These are phyloP conservation scores for Cinclus cinclus DNA, from an alignment of 2,113 vertebrate genomes.

Conservation along the genomic window DNA sequence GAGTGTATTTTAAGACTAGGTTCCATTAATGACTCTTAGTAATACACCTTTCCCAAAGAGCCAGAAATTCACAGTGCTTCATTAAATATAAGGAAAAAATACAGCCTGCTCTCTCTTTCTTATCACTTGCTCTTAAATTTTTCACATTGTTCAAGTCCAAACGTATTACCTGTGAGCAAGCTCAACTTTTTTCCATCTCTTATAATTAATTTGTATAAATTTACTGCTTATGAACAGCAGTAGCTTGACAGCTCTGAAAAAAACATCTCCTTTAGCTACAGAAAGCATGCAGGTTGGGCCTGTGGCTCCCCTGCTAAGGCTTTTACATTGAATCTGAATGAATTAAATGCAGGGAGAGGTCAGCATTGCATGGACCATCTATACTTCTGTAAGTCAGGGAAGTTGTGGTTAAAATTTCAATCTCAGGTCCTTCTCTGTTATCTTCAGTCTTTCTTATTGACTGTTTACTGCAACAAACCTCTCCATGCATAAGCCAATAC, in stretches of 20 bases:
- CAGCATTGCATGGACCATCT: not conserved
- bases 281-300: not conserved
- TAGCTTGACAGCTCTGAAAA: constrained; percentile 31
- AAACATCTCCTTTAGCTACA: not conserved
- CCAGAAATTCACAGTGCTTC: constrained; percentile 45
- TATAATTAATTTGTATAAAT: constrained; percentile 52
- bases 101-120: not conserved
- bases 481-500: not conserved
- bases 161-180: constrained; percentile 31
- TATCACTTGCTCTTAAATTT: constrained; percentile 39
- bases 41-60: constrained; percentile 58
- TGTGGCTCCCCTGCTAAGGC: not conserved
- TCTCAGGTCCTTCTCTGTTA: not conserved
- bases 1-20: constrained; percentile 46
- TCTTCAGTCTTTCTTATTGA: not conserved
- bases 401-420: not conserved
- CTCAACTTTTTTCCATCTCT: constrained; percentile 6
- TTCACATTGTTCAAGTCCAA: constrained; percentile 42
- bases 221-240: constrained; percentile 22
- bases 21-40: constrained; percentile 65
- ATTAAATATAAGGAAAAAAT: constrained; percentile 56
- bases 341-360: not conserved
- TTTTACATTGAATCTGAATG: not conserved
- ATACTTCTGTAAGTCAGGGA: not conserved
- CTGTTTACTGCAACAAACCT: not conserved